A percentile compares a stretch with the other conserved stretches of the same genome.
Conservation (phyloP, 1,140 invertebrate species). For the Oedothorax gibbosus region DNA sequence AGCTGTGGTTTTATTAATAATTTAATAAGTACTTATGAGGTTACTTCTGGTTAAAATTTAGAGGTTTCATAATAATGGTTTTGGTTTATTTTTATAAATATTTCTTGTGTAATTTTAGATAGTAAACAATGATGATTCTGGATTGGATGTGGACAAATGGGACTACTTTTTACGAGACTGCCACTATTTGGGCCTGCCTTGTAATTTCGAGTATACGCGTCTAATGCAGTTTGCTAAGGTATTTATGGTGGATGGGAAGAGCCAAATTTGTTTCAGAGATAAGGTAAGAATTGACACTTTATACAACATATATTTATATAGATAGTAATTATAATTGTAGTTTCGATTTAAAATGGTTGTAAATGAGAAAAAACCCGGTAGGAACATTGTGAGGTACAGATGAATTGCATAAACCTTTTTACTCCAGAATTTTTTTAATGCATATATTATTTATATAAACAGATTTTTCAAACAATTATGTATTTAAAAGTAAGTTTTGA, state of each 20-base stretch:
- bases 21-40: background rate
- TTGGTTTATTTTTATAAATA: background rate
- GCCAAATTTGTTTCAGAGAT: conserved; percentile 70
- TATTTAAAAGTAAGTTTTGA: no score
- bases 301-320: background rate
- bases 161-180: conserved; percentile 78
- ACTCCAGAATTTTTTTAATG: no score
- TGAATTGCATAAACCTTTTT: no score
- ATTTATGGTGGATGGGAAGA: conserved; percentile 64
- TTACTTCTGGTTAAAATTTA: background rate
- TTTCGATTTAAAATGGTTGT: no score
- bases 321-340: no score
- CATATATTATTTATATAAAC: no score
- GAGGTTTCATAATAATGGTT: background rate
- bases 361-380: no score
- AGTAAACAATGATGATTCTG: conserved; percentile 75
- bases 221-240: conserved; percentile 69
- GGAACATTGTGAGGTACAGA: no score
- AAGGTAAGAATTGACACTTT: conserved; percentile 64
- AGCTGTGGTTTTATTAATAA: no score
- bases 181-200: conserved; percentile 70
- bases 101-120: conserved; percentile 70
- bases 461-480: no score
- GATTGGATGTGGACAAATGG: conserved; percentile 80
- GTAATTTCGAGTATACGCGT: conserved; percentile 70